phyloP scores from a whole-genome alignment of 1,140 invertebrate genomes.

The Ylistrum balloti region DNA sequence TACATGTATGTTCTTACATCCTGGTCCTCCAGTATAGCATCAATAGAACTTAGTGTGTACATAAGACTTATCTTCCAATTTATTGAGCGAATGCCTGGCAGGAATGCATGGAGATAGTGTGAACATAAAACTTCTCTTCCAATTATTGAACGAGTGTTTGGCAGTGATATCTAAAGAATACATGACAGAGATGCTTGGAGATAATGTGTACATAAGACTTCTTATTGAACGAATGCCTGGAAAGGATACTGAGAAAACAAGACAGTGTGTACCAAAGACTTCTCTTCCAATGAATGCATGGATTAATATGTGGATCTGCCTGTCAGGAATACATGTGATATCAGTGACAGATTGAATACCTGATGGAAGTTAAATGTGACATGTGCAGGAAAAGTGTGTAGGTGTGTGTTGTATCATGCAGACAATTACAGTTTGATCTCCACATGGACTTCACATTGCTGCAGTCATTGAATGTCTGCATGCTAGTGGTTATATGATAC shows the following conservation, averaged over 20 bases:
- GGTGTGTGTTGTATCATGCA: too few species aligned
- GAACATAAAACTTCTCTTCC: too few species aligned
- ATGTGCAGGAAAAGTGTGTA: background rate
- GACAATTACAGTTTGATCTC: background rate
- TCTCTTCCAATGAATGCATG: background rate
- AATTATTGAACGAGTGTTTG: background rate
- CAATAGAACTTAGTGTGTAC: conserved; percentile 11
- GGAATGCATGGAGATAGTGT: background rate
- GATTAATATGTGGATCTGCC: background rate
- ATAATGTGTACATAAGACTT: too few species aligned
- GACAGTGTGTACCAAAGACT: background rate
- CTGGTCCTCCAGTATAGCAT: conserved; percentile 67
- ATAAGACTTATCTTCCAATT: background rate
- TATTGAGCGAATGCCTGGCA: background rate
- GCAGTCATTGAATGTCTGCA: background rate
- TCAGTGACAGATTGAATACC: background rate
- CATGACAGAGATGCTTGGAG: too few species aligned
- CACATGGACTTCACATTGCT: background rate
- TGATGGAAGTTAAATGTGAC: background rate
- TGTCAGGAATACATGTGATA: background rate
- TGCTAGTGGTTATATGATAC: background rate
- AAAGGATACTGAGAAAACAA: too few species aligned
- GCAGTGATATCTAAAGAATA: too few species aligned
- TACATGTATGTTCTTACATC: conserved; percentile 75
- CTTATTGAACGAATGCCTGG: background rate